Evolutionary conservation across 2,797 vertebrate genomes (phyloP).

Genomic region (Natrix natrix): DNA sequence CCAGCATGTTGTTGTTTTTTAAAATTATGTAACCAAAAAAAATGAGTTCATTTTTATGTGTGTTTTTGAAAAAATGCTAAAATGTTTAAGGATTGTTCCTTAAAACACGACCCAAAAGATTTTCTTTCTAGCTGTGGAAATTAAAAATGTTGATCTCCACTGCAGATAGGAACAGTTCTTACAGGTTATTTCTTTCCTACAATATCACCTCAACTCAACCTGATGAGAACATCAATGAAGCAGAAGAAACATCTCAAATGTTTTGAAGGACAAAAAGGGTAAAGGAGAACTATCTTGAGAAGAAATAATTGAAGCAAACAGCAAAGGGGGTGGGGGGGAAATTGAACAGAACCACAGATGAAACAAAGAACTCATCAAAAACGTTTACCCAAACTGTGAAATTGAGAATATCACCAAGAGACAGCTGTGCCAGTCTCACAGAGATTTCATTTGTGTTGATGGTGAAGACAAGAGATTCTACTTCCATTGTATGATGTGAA

Average conservation of each 20-base stretch:
- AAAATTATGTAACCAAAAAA: neutral
- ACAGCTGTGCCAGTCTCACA: neutral
- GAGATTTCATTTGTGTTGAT: slow-evolving; percentile 32
- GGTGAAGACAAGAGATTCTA: slow-evolving; percentile 36
- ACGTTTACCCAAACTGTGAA: slow-evolving; percentile 32
- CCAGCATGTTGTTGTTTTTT: neutral
- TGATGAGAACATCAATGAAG: neutral
- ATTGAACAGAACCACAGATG: neutral
- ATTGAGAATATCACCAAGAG: slow-evolving; percentile 29
- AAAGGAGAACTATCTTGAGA: neutral
- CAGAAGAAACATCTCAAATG: neutral
- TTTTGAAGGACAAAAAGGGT: slow-evolving; percentile 4
- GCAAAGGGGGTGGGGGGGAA: neutral
- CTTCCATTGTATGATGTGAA: accelerated
- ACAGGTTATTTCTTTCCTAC: neutral
- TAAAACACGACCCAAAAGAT: neutral
- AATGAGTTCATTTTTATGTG: neutral
- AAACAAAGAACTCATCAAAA: slow-evolving; percentile 42
- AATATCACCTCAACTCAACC: neutral
- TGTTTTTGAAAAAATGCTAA: neutral
- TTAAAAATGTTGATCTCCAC: neutral
- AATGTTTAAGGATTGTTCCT: neutral
- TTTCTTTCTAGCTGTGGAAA: neutral
- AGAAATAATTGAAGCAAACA: neutral
- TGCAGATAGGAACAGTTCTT: neutral